Evolutionary conservation across 2,113 vertebrate species (phyloP).

Genomic region (Oenanthe oenanthe): DNA sequence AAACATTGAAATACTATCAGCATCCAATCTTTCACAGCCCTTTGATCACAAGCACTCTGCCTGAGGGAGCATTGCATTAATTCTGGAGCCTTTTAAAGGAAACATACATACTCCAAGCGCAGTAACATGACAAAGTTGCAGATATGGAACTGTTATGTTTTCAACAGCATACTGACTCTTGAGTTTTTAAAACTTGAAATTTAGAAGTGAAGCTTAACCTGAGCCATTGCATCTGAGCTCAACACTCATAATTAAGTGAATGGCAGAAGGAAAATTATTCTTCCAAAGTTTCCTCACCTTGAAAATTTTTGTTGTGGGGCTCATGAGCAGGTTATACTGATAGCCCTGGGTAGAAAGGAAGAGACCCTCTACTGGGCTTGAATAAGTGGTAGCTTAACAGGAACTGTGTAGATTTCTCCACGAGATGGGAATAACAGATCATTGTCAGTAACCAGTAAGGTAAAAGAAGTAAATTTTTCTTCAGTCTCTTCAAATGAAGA

Average conservation of each 20-base stretch:
- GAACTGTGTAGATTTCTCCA: not conserved
- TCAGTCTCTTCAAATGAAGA: not conserved
- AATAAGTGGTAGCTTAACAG: not conserved
- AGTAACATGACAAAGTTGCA: not conserved
- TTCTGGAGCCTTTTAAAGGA: conserved; percentile 15
- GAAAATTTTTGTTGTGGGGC: not conserved
- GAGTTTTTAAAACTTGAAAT: not conserved
- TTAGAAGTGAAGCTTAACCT: not conserved
- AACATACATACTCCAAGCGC: not conserved
- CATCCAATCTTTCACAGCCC: not conserved
- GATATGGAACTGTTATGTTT: not conserved
- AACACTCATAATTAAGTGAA: not conserved
- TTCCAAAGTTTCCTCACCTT: not conserved
- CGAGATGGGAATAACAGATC: not conserved
- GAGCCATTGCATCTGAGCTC: not conserved
- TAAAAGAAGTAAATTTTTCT: not conserved
- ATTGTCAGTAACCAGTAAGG: not conserved
- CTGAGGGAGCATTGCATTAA: not conserved
- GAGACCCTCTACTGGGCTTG: not conserved
- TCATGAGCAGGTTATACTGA: not conserved
- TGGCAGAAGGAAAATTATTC: not conserved
- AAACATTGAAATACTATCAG: not conserved
- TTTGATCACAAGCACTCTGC: not conserved
- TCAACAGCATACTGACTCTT: not conserved
- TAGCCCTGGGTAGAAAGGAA: not conserved